Conservation (phyloP, 2,113 vertebrate species). For the Otis tarda region DNA sequence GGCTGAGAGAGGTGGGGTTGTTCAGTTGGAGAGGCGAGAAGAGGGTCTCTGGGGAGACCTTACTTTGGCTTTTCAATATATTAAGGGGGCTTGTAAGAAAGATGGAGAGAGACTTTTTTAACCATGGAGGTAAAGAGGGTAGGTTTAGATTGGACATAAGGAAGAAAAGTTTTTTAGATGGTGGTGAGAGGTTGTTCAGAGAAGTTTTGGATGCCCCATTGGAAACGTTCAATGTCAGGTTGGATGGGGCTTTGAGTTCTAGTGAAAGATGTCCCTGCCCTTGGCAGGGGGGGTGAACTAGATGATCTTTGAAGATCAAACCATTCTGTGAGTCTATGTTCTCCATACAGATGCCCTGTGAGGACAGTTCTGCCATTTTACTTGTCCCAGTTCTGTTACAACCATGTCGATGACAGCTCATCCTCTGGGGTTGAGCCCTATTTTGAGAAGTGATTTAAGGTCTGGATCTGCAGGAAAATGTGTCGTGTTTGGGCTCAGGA, state of each 20-base stretch:
- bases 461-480: not conserved
- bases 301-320: not conserved
- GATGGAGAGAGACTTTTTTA: not conserved
- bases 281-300: rapidly evolving
- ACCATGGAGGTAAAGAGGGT: too few relatives aligned
- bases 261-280: not conserved
- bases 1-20: not conserved
- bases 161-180: not conserved
- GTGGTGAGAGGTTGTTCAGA: rapidly evolving
- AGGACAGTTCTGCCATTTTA: not conserved
- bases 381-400: not conserved
- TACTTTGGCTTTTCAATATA: not conserved
- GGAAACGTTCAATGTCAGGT: not conserved
- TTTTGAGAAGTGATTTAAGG: not conserved
- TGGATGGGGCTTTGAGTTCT: not conserved
- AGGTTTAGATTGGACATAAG: not conserved
- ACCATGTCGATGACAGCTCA: not conserved
- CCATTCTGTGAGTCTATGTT: not conserved
- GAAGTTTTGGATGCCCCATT: not conserved
- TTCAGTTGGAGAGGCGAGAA: not conserved
- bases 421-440: not conserved
- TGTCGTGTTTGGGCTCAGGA: not conserved
- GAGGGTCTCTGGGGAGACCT: not conserved
- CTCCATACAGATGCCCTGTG: rapidly evolving
- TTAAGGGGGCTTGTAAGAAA: not conserved